Base-by-base conservation (phyloP, 2,797 vertebrate species). In the Sternotherus odoratus region DNA sequence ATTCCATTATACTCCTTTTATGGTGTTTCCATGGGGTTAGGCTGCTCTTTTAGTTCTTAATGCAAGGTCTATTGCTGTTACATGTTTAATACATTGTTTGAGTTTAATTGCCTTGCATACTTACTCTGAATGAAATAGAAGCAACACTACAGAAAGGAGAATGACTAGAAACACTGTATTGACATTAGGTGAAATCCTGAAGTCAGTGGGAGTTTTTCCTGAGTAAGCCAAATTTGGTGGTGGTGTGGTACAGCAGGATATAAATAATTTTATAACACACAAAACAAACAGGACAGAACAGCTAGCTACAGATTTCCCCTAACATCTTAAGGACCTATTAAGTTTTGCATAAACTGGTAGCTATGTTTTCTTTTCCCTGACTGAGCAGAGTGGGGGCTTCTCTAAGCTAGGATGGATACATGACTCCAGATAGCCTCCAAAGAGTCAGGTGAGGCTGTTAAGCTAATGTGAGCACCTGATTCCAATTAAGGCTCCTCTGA, bases 21-120 rank as follows among this genome's bases (percentile, higher is more conserved):
- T 56, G 4, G 46, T 53, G 11, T 43, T 72, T 39, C 21, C 9
- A 26, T 24, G 39, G 69, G 39, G 43, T 43, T 43, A 43, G 69
- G 39, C 23, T 92, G 74, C 87, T 94, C 30, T 85, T 82, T 85
- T 54, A 8, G 86, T 93, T 84, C 91, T 90, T 81, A 69, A 79
- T 77, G 91, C 81, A 63, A n/a, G 33, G 16, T 63, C 33, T 63
- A 9, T 96, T 15, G 2, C 51, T 77, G 77, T 33, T 88, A 72
- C 92, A 84, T 82, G 77, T 54, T 6, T 0, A 91, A 86, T 91
- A 94, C 95, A 96, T 95, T 86, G 78, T 94, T 63, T 16, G 84
- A 88, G 80, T 95, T 90, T n/a, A 79, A 43, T 83, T 79, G 75
- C 1, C 8, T 43, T 74, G 6, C 53, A 81, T 50, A 51, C 51